Conservation (phyloP, 2,888 invertebrate genomes). For the Drosophila mimica region DNA sequence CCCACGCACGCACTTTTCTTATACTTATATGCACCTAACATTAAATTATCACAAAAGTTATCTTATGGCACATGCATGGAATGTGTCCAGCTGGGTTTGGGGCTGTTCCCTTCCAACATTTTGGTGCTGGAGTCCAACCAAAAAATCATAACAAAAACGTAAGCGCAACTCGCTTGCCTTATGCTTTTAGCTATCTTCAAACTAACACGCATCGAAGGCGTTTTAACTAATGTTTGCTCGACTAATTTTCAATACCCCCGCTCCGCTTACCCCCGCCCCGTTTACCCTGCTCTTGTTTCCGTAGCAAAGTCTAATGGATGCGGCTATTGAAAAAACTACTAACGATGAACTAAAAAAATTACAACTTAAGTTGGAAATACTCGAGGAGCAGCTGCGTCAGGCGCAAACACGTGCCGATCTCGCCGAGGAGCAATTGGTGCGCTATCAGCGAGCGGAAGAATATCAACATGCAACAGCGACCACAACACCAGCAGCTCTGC, state of each 20-base stretch:
- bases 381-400: conserved; percentile 86
- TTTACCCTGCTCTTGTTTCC: conserved; percentile 60
- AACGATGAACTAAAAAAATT: conserved; percentile 86
- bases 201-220: conserved; percentile 52
- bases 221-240: conserved; percentile 63
- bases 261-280: conserved; percentile 29
- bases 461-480: conserved; percentile 25
- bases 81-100: conserved; percentile 39
- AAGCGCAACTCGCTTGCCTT: conserved; percentile 57
- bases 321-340: conserved; percentile 86
- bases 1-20: conserved; percentile 11
- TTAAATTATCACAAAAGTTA: conserved; percentile 5
- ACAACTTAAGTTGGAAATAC: conserved; percentile 86
- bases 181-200: conserved; percentile 18
- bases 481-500: conserved; percentile 70
- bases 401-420: conserved; percentile 86
- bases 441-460: conserved; percentile 66
- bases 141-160: conserved; percentile 43
- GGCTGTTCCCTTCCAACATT: conserved; percentile 23
- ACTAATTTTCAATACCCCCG: conserved; percentile 80
- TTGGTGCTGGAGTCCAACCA: conserved; percentile 50
- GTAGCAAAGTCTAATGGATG: conserved; percentile 86
- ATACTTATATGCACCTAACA: neutral
- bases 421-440: conserved; percentile 85
- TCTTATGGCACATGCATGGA: conserved; percentile 47